Evolutionary conservation across 2,113 vertebrate species (phyloP), one percentile per base, ranked within the genome.

Genomic region (Hucho hucho): DNA sequence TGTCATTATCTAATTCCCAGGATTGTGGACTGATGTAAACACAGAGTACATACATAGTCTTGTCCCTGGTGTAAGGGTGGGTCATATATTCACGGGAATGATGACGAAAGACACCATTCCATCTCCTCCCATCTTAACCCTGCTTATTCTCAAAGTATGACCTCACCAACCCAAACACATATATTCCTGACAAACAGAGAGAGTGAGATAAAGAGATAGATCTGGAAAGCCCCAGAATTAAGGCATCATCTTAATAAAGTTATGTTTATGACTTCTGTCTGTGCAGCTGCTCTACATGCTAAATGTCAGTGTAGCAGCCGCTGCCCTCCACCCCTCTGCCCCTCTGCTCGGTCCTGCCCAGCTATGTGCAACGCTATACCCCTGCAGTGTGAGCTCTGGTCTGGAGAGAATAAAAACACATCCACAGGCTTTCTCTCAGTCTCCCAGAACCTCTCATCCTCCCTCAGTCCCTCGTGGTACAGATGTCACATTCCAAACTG

Each of bases 241-340:
- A 72, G 56, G 56, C 53, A 18, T 37, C 56, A 37, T 61, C 14
- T 29, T 28, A 28, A 56, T 32, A 14, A 47, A 47, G 9, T 72
- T 61, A 67, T 47, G 78, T 76, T 87, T 80, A 82, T 76, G 71
- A n/a, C 3, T 11, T 70, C 59, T 59, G 63, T 77, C 64, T 75
- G 22, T 12, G 82, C 90, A 92, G 91, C 92, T 92, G 91, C 88
- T 89, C 72, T 24, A 49, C 28, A 71, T 78, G 86, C 63, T 87
- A 87, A 89, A 89, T 88, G 86, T 87, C 87, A 84, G 28, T 26
- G 71, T 72, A 16, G 18, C 66, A 9, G 37, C 59, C 18, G 0
- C 26, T 70, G 59, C 71, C 75, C 66, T 70, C 29, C 72, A 75
- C 77, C 77, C 59, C 11, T 28, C 58, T 63, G 6, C 74, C 67